These are phyloP conservation scores for Hippocampus barbouri DNA, from an alignment of 2,113 vertebrate genomes.

Conservation along the genomic window DNA sequence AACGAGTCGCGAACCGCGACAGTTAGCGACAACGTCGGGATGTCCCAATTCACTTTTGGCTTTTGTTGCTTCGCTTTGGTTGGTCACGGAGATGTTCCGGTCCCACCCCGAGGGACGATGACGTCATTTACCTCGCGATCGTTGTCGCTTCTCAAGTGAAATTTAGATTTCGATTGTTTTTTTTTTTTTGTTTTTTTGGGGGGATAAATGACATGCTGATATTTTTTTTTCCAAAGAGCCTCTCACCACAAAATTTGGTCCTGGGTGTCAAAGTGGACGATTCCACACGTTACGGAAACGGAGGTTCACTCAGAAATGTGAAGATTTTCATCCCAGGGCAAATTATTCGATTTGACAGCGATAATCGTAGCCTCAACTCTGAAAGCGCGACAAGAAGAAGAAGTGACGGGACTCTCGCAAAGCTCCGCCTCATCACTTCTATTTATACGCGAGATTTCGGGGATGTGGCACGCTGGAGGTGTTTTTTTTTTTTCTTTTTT, in stretches of 20 bases:
- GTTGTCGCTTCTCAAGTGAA: too few species aligned
- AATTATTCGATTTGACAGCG: too few species aligned
- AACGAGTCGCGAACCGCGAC: neutral
- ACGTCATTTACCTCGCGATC: too few species aligned
- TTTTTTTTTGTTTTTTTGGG: too few species aligned
- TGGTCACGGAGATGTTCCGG: neutral
- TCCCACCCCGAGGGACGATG: too few species aligned
- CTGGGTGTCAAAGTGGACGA: too few species aligned
- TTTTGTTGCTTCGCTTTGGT: neutral
- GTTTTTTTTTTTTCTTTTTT: neutral
- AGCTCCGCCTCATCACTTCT: conserved; percentile 44
- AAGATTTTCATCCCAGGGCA: too few species aligned
- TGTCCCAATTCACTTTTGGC: neutral
- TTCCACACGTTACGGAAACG: too few species aligned
- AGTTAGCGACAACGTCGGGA: neutral
- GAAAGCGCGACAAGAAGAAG: conserved; percentile 2
- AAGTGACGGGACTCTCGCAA: neutral
- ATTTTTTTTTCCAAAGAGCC: conserved; percentile 5
- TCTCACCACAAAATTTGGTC: too few species aligned
- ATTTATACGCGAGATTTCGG: conserved; percentile 43
- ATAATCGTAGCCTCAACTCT: too few species aligned
- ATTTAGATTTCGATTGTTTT: too few species aligned
- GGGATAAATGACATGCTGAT: conserved; percentile 1
- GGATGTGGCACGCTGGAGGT: neutral
- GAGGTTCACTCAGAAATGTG: too few species aligned